Conservation (phyloP, 2,888 invertebrate genomes). For the Theretra japonica region DNA sequence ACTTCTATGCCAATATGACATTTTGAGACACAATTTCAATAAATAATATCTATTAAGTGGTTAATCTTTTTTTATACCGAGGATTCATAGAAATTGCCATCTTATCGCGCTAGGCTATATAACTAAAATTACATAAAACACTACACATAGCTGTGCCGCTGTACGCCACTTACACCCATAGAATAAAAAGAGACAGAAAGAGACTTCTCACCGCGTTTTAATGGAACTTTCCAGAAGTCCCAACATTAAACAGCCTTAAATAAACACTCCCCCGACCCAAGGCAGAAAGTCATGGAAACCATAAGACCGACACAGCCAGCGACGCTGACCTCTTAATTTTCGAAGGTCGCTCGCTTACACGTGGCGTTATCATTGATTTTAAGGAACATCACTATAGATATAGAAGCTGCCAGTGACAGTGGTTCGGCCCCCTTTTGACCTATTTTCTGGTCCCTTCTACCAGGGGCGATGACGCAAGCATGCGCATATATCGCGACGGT, state of each 20-base stretch:
- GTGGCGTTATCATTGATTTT: constrained; percentile 54
- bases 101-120: too few relatives aligned
- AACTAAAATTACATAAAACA: too few relatives aligned
- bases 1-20: background rate
- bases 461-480: constrained; percentile 72
- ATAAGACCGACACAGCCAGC: constrained; percentile 37
- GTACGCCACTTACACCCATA: too few relatives aligned
- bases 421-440: constrained; percentile 81
- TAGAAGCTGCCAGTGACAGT: constrained; percentile 73
- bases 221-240: background rate
- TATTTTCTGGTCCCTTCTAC: constrained; percentile 75
- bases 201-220: background rate
- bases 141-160: too few relatives aligned
- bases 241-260: constrained; percentile 12
- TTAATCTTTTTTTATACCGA: too few relatives aligned
- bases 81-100: too few relatives aligned
- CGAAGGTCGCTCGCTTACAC: constrained; percentile 64
- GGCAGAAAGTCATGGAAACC: constrained; percentile 48
- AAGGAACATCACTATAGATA: constrained; percentile 45
- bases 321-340: constrained; percentile 60
- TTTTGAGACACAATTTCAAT: background rate
- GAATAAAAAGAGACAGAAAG: too few relatives aligned
- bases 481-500: constrained; percentile 28
- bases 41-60: background rate
- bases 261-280: constrained; percentile 31